Evolutionary conservation across 30 jellyfish, hydroid and myxozoan species (phyloP).

Genomic region (Pseudorhiza aurosa): DNA sequence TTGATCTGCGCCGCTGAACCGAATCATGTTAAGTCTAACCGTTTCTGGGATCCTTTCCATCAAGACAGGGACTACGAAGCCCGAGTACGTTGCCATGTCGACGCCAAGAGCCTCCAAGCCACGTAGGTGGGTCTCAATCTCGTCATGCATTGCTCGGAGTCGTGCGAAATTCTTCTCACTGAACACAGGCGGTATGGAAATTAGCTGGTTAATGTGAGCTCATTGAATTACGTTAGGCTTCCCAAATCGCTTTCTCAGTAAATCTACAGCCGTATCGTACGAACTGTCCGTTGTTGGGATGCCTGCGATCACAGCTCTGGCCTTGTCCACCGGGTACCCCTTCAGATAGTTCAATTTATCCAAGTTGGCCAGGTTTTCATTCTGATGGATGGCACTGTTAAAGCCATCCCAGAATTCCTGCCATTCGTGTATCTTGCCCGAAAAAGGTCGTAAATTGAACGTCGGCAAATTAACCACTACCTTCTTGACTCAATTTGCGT

Average conservation of each 20-base stretch:
- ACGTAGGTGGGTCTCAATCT: too few species aligned
- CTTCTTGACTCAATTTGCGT: neutral
- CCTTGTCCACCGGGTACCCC: slow-evolving; percentile 4
- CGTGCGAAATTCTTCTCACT: neutral
- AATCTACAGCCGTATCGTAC: neutral
- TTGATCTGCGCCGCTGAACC: slow-evolving; percentile 3
- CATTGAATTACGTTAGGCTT: slow-evolving; percentile 5
- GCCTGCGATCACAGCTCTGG: slow-evolving; percentile 9
- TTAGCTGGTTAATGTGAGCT: too few species aligned
- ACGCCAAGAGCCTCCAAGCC: too few species aligned
- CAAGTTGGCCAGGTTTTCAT: slow-evolving; percentile 5
- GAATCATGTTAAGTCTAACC: slow-evolving; percentile 14
- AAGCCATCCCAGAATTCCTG: too few species aligned
- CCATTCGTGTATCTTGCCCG: slow-evolving; percentile 15
- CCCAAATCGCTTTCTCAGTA: slow-evolving; percentile 18
- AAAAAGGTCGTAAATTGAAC: neutral
- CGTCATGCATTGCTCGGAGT: neutral
- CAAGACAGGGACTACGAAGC: too few species aligned
- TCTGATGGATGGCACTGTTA: too few species aligned
- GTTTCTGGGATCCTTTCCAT: slow-evolving; percentile 27
- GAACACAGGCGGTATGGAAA: too few species aligned
- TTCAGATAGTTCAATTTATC: slow-evolving; percentile 12
- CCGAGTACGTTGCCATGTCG: too few species aligned
- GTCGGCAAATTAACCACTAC: slow-evolving; percentile 8
- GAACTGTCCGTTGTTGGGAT: neutral